Percentiles rank a stretch among this genome's conserved stretches.
phyloP scores from a whole-genome alignment of 2,113 vertebrate genomes.

The Erpornis zantholeuca region DNA sequence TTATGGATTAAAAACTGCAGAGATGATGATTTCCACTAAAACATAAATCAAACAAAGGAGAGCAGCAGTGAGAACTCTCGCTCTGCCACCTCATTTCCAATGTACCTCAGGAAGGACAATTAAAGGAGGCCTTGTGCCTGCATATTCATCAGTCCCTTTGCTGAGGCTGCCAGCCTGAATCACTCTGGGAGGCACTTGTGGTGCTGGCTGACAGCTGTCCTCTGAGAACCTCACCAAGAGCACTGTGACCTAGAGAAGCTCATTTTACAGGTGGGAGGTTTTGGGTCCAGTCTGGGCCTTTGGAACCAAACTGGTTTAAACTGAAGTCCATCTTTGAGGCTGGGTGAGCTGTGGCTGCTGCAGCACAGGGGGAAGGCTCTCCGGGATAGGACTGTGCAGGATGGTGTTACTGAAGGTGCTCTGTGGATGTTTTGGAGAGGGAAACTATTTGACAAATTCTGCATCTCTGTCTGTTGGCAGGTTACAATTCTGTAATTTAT shows the following conservation, averaged over 20 bases:
- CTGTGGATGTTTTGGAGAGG: not conserved
- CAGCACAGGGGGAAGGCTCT: not conserved
- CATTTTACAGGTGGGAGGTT: not conserved
- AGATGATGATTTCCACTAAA: not conserved
- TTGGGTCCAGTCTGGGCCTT: not conserved
- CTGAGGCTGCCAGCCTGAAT: not conserved
- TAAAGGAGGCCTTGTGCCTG: not conserved
- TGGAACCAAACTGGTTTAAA: not conserved
- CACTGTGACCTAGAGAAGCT: not conserved
- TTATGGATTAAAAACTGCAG: not conserved
- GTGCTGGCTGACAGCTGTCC: not conserved
- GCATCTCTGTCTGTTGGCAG: not conserved
- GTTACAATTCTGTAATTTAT: slow-evolving; percentile 21
- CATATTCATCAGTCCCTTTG: not conserved
- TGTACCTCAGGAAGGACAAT: not conserved
- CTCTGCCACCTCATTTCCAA: not conserved
- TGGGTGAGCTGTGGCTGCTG: not conserved
- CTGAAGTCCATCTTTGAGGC: not conserved
- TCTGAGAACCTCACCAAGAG: not conserved
- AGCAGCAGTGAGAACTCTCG: not conserved
- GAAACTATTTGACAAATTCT: not conserved
- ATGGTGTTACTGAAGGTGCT: not conserved
- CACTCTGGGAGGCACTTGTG: not conserved
- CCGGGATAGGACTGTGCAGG: not conserved
- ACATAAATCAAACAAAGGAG: not conserved